phyloP scores from a whole-genome alignment of 2,797 vertebrate genomes.

The Octomys mimax region DNA sequence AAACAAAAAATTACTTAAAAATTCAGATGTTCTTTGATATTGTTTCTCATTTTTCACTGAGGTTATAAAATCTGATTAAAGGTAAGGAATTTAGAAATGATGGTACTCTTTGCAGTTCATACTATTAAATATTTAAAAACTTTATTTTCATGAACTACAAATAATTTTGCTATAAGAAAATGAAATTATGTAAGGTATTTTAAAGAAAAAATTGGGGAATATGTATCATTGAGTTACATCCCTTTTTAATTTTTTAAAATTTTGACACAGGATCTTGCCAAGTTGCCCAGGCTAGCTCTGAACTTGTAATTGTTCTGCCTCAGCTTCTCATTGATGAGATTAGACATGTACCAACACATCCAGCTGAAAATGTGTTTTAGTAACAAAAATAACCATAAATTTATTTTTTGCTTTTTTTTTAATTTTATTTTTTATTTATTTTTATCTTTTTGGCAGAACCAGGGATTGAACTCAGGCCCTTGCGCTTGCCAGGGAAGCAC shows the following conservation, averaged over 20 bases:
- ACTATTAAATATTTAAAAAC: slow-evolving; percentile 20
- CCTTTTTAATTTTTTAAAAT: background rate
- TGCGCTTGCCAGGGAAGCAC: no score
- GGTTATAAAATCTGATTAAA: background rate
- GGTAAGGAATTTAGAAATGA: background rate
- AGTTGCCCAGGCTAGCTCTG: background rate
- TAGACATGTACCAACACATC: background rate
- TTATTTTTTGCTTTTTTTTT: background rate
- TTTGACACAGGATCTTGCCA: background rate
- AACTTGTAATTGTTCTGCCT: background rate
- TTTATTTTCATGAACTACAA: background rate
- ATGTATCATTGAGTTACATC: background rate
- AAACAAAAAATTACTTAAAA: background rate
- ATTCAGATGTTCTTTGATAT: background rate
- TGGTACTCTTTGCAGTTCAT: background rate
- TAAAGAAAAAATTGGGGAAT: background rate
- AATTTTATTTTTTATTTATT: no score
- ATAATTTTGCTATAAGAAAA: slow-evolving; percentile 39
- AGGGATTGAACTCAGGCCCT: no score
- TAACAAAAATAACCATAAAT: background rate
- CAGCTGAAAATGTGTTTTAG: background rate
- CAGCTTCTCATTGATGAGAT: background rate
- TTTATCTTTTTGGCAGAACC: no score
- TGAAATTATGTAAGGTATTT: background rate
- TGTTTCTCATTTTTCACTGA: background rate